phyloP scores from a whole-genome alignment of 35 echinoderm and acorn worm genomes.

The Heliocidaris tuberculata region DNA sequence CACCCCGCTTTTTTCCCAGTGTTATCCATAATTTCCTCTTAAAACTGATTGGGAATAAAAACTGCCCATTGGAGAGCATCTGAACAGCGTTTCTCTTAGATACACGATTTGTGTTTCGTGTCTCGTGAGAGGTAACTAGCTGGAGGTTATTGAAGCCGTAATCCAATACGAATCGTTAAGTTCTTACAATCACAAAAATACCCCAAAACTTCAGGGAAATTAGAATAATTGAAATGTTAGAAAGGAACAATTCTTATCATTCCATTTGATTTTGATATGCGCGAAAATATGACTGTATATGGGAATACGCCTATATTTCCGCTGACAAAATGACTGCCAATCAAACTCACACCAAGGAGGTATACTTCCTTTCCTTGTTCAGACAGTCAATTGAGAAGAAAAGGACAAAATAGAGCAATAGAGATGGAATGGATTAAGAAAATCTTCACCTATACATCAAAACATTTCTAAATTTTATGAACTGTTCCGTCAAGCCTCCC shows the following conservation, averaged over 20 bases:
- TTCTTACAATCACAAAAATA: background rate
- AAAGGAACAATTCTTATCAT: constrained; percentile 5
- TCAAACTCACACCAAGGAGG: background rate
- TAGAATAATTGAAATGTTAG: constrained; percentile 5
- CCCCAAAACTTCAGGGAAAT: background rate
- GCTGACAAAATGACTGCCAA: background rate
- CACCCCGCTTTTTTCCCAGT: background rate
- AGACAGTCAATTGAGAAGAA: background rate
- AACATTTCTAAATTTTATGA: no score
- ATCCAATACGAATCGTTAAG: background rate
- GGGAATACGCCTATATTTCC: background rate
- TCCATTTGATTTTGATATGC: background rate
- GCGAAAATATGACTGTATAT: background rate
- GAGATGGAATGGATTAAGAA: background rate
- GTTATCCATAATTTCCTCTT: background rate
- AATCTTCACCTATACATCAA: no score
- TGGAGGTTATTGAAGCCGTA: background rate
- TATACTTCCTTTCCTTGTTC: background rate
- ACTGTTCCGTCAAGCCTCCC: no score
- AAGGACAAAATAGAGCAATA: background rate
- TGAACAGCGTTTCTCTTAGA: background rate
- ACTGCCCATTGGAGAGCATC: background rate
- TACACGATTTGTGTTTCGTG: background rate
- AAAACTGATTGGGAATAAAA: background rate
- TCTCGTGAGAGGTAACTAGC: background rate